phyloP scores from a whole-genome alignment of 2,888 invertebrate genomes.

The Leucoma salicis region DNA sequence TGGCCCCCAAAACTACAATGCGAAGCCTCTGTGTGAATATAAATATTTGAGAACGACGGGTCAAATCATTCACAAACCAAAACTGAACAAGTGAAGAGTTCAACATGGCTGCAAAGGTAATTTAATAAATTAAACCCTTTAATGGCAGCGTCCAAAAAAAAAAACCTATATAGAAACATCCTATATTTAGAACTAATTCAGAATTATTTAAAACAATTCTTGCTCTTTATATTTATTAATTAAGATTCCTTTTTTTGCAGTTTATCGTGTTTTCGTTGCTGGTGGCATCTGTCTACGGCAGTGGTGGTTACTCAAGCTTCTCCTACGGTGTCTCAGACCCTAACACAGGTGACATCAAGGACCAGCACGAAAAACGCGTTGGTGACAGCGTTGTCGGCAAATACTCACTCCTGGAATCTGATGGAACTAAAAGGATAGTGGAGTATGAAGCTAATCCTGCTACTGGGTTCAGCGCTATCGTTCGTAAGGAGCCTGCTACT shows the following conservation, averaged over 20 bases:
- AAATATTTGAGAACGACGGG: conserved; percentile 48
- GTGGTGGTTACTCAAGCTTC: conserved; percentile 56
- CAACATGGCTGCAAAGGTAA: conserved; percentile 62
- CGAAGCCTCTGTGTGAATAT: conserved; percentile 50
- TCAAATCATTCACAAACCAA: conserved; percentile 50
- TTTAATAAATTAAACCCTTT: conserved; percentile 2
- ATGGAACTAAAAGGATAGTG: conserved; percentile 82
- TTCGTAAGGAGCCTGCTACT: conserved; percentile 54
- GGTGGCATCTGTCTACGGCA: conserved; percentile 46
- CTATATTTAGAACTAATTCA: no score
- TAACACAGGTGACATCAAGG: conserved; percentile 60
- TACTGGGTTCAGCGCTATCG: conserved; percentile 59
- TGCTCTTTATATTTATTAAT: neutral
- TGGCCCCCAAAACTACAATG: conserved; percentile 59
- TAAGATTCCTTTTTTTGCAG: conserved; percentile 47
- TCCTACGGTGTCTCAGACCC: conserved; percentile 64
- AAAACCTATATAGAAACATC: no score
- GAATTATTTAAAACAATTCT: no score
- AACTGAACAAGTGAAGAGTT: conserved; percentile 43
- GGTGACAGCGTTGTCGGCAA: conserved; percentile 82
- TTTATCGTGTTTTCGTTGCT: conserved; percentile 49
- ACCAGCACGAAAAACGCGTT: conserved; percentile 81
- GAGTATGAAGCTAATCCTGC: conserved; percentile 73
- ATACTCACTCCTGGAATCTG: conserved; percentile 76
- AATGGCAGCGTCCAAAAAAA: no score